phyloP scores from a whole-genome alignment of 2,113 vertebrate genomes.

The Telmatochromis brichardi region DNA sequence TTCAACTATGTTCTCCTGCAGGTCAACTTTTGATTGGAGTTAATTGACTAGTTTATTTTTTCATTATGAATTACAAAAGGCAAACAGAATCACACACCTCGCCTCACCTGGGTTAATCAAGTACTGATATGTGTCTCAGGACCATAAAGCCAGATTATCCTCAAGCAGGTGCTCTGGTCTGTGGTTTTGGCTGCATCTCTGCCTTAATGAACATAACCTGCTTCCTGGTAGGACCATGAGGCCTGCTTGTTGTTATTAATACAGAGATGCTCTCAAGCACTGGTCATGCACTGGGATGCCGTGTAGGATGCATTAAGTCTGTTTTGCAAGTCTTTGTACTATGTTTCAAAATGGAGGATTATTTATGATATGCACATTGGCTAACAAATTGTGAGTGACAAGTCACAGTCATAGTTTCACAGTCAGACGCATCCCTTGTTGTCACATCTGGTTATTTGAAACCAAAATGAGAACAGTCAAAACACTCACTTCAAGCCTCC shows the following conservation, averaged over 20 bases:
- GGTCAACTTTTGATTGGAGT: not conserved
- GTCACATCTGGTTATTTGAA: not conserved
- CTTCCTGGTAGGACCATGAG: not conserved
- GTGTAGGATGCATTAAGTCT: not conserved
- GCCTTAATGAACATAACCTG: not conserved
- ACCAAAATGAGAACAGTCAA: not conserved
- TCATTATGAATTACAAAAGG: not conserved
- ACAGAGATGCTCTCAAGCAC: not conserved
- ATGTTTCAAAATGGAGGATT: not conserved
- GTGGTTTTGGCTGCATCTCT: not conserved
- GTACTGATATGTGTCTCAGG: not conserved
- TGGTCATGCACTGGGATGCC: not conserved
- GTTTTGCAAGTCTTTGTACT: not conserved
- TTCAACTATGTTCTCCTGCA: not conserved
- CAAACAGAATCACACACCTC: not conserved
- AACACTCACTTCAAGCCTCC: not conserved
- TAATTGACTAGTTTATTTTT: not conserved
- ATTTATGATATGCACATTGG: not conserved
- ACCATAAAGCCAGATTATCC: not conserved
- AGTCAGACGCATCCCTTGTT: not conserved
- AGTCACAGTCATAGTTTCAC: not conserved
- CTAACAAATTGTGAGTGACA: not conserved
- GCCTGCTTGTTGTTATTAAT: not conserved
- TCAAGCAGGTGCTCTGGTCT: not conserved
- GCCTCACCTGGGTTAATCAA: not conserved